Evolutionary conservation across 2,888 invertebrate species (phyloP), one percentile per base, ranked within the genome.

Genomic region (Gerris lacustris): DNA sequence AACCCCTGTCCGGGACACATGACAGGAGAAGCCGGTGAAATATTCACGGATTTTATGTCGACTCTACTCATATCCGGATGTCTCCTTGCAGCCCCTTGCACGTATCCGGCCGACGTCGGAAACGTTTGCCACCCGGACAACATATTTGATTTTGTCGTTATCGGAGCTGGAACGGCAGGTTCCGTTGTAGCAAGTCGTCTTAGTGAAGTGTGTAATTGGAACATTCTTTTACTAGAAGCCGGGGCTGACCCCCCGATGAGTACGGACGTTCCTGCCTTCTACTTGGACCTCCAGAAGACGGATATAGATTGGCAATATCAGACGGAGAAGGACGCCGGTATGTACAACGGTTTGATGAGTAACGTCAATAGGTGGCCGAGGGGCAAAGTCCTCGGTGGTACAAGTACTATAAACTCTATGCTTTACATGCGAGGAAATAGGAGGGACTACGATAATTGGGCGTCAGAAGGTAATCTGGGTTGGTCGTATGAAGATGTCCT

Each of bases 371-470:
- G 78, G 68, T 86, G 85, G 85, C 82, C 85, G 0, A 80, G 85
- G 18, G 87, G 87, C 0, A 87, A 88, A 77, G 84, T 84, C 11
- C 79, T 87, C 17, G 90, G 90, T 0, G 90, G 90, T 0, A 82
- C 84, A 2, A 86, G 87, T 15, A 81, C 82, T 0, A 82, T 87
- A 5, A 89, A 89, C 78, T 85, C 82, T 9, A 86, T 89, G 87
- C 72, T 88, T 0, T 86, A 89, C 77, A 77, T 87, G 0, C 81
- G 86, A 5, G 89, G 89, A 0, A 86, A 86, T 78, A 82, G 84
- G 5, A 77, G 77, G 5, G 89, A 90, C 77, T 90, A 84, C 76
- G 85, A 90, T 76, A 77, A 80, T 0, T 90, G 90, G 89, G 82
- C 83, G 6, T 77, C 77, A 0, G 77, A 81, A 55, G 89, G 89